Percentiles rank a stretch among this genome's conserved stretches.
phyloP scores from a whole-genome alignment of 2,888 invertebrate genomes.

The Syrista parreyssii region DNA sequence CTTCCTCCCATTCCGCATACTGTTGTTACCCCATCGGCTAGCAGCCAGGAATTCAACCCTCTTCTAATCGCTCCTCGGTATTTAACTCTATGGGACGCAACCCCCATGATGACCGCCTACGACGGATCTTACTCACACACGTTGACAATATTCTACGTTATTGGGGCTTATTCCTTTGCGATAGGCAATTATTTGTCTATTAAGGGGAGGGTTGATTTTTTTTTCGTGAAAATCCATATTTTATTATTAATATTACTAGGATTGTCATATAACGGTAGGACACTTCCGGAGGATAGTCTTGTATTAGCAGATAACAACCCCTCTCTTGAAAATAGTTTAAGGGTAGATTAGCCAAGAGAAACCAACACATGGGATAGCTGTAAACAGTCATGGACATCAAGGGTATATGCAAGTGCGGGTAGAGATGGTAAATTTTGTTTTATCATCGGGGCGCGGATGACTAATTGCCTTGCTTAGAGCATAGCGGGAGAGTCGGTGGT shows the following conservation, averaged over 20 bases:
- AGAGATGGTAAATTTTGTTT: slow-evolving; percentile 43
- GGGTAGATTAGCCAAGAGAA: neutral
- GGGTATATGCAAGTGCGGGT: neutral
- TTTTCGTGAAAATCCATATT: neutral
- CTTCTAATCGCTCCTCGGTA: slow-evolving; percentile 21
- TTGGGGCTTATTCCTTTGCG: neutral
- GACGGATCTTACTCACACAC: neutral
- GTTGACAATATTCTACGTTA: neutral
- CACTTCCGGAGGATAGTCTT: neutral
- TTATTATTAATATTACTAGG: neutral
- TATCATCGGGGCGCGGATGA: slow-evolving; percentile 46
- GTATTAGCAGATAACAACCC: neutral
- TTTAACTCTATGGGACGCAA: slow-evolving; percentile 28
- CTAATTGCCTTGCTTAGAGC: slow-evolving; percentile 52
- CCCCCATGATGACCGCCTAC: neutral
- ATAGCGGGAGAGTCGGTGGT: slow-evolving; percentile 17
- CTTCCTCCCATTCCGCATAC: neutral
- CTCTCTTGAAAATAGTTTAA: neutral
- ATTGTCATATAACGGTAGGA: neutral
- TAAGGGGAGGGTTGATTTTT: neutral
- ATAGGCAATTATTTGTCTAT: neutral
- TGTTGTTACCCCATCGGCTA: neutral
- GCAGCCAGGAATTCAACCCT: neutral
- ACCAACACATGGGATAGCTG: neutral
- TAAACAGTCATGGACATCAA: neutral